Evolutionary conservation across 1,140 invertebrate genomes (phyloP).

Genomic region (Pteromalus puparum): DNA sequence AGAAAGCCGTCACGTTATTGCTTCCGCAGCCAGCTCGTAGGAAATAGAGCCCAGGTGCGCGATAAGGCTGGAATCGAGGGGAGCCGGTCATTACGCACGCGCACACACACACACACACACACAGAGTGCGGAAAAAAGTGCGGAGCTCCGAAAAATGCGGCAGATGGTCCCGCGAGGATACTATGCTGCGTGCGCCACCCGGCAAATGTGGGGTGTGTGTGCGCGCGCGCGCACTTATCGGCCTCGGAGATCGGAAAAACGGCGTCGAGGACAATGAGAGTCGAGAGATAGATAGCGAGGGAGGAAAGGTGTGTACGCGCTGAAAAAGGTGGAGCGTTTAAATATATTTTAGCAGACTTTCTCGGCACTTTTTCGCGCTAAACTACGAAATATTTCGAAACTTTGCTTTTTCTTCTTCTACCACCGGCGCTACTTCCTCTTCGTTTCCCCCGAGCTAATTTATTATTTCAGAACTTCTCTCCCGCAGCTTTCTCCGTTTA

Average conservation of each 20-base stretch:
- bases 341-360: conserved; percentile 30
- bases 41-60: neutral
- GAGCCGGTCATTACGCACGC: neutral
- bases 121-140: neutral
- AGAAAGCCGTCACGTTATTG: neutral
- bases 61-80: neutral
- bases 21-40: too few species aligned
- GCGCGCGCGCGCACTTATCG: neutral
- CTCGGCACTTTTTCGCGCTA: conserved; percentile 17
- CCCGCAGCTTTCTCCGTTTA: neutral
- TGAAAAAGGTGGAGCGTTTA: neutral
- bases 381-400: conserved; percentile 33
- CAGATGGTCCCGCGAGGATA: neutral
- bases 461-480: conserved; percentile 33
- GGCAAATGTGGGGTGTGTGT: neutral
- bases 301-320: neutral
- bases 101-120: neutral
- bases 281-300: neutral
- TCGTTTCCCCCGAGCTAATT: conserved; percentile 3
- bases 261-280: conserved; percentile 17
- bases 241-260: conserved; percentile 9
- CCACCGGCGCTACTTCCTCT: neutral
- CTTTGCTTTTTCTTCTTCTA: neutral
- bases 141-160: conserved; percentile 2
- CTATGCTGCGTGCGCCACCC: neutral